A percentile compares a stretch with the other conserved stretches of the same genome.
phyloP scores from a whole-genome alignment of 2,888 invertebrate genomes.

The Desoria tigrina region DNA sequence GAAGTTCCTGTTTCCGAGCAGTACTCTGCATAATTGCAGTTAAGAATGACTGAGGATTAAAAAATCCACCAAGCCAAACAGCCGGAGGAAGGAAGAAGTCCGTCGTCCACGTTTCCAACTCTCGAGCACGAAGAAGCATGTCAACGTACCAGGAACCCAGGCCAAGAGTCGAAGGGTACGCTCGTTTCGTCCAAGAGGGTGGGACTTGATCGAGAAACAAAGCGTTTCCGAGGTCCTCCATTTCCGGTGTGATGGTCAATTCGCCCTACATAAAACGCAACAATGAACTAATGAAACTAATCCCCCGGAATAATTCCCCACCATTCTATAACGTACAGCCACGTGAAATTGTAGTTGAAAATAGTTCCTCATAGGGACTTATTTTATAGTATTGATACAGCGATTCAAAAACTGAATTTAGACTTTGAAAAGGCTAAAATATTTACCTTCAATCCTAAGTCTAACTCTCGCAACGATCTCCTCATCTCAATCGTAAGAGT shows the following conservation, averaged over 20 bases:
- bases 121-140: conserved; percentile 78
- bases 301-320: too few relatives aligned
- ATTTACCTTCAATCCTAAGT: conserved; percentile 89
- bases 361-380: too few relatives aligned
- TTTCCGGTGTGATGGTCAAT: conserved; percentile 90
- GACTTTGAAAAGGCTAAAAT: too few relatives aligned
- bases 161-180: conserved; percentile 87
- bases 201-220: conserved; percentile 93
- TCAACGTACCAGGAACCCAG: conserved; percentile 92
- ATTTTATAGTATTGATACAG: too few relatives aligned
- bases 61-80: conserved; percentile 95
- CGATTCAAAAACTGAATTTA: too few relatives aligned
- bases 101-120: conserved; percentile 90
- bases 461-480: conserved; percentile 83
- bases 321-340: too few relatives aligned
- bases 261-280: too few relatives aligned
- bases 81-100: conserved; percentile 74
- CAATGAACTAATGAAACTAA: too few relatives aligned
- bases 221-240: conserved; percentile 92
- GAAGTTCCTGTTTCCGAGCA: conserved; percentile 87
- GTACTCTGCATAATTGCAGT: conserved; percentile 99
- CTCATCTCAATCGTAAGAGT: conserved; percentile 86
- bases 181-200: conserved; percentile 78
- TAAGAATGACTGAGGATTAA: conserved; percentile 92
- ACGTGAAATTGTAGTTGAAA: too few relatives aligned